Evolutionary conservation across 30 jellyfish, hydroid and myxozoan species (phyloP).

Genomic region (Catostylus mosaicus): DNA sequence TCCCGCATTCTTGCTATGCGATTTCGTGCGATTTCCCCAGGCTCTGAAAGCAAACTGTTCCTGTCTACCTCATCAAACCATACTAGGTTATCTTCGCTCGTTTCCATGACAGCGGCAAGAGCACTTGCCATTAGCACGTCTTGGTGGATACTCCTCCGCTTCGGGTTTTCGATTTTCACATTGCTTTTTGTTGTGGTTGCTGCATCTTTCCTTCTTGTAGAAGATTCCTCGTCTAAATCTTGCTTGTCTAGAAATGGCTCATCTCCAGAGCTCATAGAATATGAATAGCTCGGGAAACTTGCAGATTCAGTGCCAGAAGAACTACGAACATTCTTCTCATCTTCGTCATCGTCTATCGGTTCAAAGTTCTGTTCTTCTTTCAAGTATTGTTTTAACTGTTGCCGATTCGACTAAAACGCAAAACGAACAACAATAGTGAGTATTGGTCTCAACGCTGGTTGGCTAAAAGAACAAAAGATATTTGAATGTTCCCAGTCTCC

Average conservation of each 20-base stretch:
- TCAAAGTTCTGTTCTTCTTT: constrained; percentile 47
- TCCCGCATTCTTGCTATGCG: constrained; percentile 82
- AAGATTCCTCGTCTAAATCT: constrained; percentile 3
- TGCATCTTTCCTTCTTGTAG: background rate
- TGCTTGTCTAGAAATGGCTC: constrained; percentile 13
- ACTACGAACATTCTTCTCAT: background rate
- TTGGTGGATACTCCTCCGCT: constrained; percentile 61
- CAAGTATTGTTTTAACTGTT: constrained; percentile 23
- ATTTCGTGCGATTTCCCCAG: constrained; percentile 50
- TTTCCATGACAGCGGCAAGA: constrained; percentile 84
- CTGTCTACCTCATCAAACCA: constrained; percentile 84
- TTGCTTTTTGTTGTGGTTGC: background rate
- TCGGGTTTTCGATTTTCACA: background rate
- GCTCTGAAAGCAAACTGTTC: constrained; percentile 40
- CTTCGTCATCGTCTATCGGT: constrained; percentile 2
- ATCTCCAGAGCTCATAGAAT: constrained; percentile 43
- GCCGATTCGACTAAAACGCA: constrained; percentile 12
- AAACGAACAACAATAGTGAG: too few species aligned
- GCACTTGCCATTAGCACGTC: constrained; percentile 83
- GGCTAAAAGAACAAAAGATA: too few species aligned
- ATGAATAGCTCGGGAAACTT: constrained; percentile 40
- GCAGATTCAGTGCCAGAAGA: constrained; percentile 12
- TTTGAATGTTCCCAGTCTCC: too few species aligned
- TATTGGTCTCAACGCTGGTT: too few species aligned
- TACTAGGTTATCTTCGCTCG: constrained; percentile 58